Conservation (phyloP, 2,113 vertebrate genomes). For the Diphyllodes magnificus region DNA sequence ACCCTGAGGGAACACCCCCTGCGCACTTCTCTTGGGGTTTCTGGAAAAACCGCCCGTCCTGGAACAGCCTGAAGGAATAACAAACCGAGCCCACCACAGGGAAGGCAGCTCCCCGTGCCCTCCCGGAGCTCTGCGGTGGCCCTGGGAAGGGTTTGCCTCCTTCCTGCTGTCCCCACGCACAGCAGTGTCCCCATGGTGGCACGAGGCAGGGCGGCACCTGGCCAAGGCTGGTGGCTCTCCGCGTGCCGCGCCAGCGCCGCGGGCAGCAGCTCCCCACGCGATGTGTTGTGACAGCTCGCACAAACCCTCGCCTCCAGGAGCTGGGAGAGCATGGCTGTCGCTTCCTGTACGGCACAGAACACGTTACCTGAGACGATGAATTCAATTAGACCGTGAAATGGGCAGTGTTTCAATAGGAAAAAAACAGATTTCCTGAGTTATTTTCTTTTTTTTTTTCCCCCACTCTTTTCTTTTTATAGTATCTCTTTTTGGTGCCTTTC, state of each 20-base stretch:
- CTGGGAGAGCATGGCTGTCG: neutral
- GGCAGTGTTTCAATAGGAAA: neutral
- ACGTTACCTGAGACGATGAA: neutral
- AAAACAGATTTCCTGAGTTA: neutral
- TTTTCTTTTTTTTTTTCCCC: too few relatives aligned
- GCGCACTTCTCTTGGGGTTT: fast-evolving
- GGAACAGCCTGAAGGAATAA: fast-evolving
- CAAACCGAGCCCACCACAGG: neutral
- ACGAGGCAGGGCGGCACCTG: neutral
- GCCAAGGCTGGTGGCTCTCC: neutral
- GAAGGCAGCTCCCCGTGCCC: fast-evolving
- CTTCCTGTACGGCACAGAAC: neutral
- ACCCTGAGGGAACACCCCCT: fast-evolving
- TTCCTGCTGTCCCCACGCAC: neutral
- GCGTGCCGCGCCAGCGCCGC: fast-evolving
- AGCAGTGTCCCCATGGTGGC: too few relatives aligned
- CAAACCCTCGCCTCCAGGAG: neutral
- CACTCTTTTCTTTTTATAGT: neutral
- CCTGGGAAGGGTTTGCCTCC: neutral
- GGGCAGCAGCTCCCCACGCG: neutral
- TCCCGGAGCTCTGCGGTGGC: fast-evolving
- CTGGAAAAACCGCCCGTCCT: too few relatives aligned
- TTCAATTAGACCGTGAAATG: neutral
- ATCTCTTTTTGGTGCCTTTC: neutral
- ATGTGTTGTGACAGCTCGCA: neutral